A percentile compares a stretch with the other conserved stretches of the same genome.
phyloP scores from a whole-genome alignment of 2,888 invertebrate genomes.

The Eilema caniola region DNA sequence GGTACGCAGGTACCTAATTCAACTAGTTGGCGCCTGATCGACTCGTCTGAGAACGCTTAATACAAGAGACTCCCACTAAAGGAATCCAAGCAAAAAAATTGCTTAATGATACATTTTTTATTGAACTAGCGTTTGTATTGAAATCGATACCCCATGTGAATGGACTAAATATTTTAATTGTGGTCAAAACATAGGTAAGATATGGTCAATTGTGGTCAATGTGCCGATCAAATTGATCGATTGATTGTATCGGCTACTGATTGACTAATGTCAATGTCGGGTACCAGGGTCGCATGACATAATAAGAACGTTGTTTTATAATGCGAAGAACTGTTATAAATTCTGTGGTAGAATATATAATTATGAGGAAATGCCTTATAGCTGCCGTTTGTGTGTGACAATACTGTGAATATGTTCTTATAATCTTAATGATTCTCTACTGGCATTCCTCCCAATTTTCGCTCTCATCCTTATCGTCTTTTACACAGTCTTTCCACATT shows the following conservation, averaged over 20 bases:
- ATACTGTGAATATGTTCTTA: no score
- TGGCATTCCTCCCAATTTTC: no score
- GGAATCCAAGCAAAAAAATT: slow-evolving; percentile 24
- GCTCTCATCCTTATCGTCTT: no score
- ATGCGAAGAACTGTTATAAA: neutral
- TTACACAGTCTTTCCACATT: no score
- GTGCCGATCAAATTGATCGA: slow-evolving; percentile 50
- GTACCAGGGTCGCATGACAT: slow-evolving; percentile 55
- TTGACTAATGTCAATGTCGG: slow-evolving; percentile 51
- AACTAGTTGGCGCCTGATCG: slow-evolving; percentile 19
- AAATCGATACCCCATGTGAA: slow-evolving; percentile 48
- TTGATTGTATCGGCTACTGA: slow-evolving; percentile 43
- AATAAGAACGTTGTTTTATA: slow-evolving; percentile 39
- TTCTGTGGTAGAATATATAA: no score
- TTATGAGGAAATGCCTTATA: no score
- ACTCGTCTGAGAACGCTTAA: slow-evolving; percentile 22
- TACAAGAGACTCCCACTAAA: slow-evolving; percentile 21
- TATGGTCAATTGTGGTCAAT: slow-evolving; percentile 57
- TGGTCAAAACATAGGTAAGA: slow-evolving; percentile 45
- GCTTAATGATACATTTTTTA: slow-evolving; percentile 26
- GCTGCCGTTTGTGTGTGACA: no score
- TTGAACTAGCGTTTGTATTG: slow-evolving; percentile 19
- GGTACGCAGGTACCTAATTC: neutral
- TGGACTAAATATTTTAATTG: slow-evolving; percentile 39
- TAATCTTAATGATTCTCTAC: no score